Evolutionary conservation across 2,113 vertebrate species (phyloP).

Genomic region (rat (Rattus norvegicus)): GRCr8 NC_086021.1:128246001-128246500

Average conservation of each 20-base stretch:
- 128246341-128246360: neutral
- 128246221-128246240: neutral
- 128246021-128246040: neutral
- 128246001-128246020: constrained; percentile 24
- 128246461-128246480: neutral
- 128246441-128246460: neutral
- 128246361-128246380: neutral
- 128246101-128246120: neutral
- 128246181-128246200: neutral
- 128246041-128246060: neutral
- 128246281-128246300: neutral
- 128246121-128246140: neutral
- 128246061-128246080: neutral
- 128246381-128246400: neutral
- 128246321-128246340: neutral
- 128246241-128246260: neutral
- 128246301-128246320: neutral
- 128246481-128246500: neutral
- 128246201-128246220: neutral
- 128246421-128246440: neutral
- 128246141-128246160: neutral
- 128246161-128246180: neutral
- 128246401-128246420: neutral
- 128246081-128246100: neutral
- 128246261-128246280: neutral